Base-by-base conservation (phyloP, 2,888 invertebrate species). In the Amblyjoppa proteus region DNA sequence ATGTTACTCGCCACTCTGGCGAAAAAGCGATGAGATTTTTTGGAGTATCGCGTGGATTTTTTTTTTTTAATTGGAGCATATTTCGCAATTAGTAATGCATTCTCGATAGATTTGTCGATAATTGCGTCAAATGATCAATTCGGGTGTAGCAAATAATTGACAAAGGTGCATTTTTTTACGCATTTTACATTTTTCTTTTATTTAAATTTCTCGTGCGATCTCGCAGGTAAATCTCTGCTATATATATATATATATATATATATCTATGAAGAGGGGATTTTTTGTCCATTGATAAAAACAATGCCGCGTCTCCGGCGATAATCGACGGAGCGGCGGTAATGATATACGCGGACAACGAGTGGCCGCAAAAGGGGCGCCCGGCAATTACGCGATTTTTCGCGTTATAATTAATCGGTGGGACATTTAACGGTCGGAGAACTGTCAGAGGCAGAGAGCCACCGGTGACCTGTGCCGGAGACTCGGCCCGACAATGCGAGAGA, bases 341-440 rank as follows among this genome's bases (percentile, higher is more conserved):
- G 38, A 71, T 66, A 68, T 16, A 69, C 25, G 51, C 34, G 61
- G 25, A 71, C 64, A 69, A 66, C 74, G 61, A 74, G 51, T 81
- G 64, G 49, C 74, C 74, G 81, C 66, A 75, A 79, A 82, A 82
- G 74, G 70, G 64, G 34, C 83, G 69, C 71, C 78, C 58, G 41
- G 38, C 74, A 25, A 61, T 79, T 71, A 79, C 71, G 71, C 79
- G 82, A 79, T 82, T 85, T 85, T 85, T 85, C 75, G 66, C 75
- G 79, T 79, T 82, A 79, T 85, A 82, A 75, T 85, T 82, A 82
- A 85, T 82, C 70, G 82, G 64, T 76, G 79, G 79, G 78, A 81
- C 85, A 85, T 79, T 71, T 75, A 16, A 76, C 82, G 82, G 79
- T 73, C 58, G 75, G 75, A 82, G 79, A 82, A 76, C 82, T 85